Evolutionary conservation across 2,797 vertebrate species (phyloP), one percentile per base, ranked within the genome.

Genomic region (Eulemur rubriventer): DNA sequence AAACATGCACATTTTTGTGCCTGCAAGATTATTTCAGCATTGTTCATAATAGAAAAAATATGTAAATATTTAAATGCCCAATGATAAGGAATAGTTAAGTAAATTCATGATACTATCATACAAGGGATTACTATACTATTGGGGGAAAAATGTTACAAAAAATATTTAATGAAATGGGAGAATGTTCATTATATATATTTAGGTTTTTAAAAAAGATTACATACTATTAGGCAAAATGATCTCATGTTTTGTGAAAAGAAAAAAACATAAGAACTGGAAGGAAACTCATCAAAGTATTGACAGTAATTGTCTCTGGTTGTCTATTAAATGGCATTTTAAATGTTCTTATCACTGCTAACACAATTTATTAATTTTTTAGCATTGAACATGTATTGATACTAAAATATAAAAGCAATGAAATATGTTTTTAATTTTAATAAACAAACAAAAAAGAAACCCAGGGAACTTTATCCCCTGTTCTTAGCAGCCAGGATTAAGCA

Each of bases 321-420:
- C 28, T 41, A 46, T 11, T 91, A 95, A 84, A 73, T n/a, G 4
- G 50, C 22, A 75, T 84, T 35, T 91, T 75, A 73, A 69, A n/a
- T 85, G 70, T 88, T 82, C 38, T 81, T 59, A 17, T 96, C 57
- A 80, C 35, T 43, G 30, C 10, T 91, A 80, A 91, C 16, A 91
- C 12, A 61, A 75, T 55, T 92, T 55, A 75, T 30, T 76, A 80
- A 59, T 94, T 94, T 94, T 92, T 87, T 50, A 92, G 28, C 63
- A 93, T 50, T 52, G 18, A 95, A 81, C 24, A 61, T 81, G 16
- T 85, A 82, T n/a, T 87, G 57, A 78, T 61, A 75, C 13, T 52
- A 38, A 55, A 75, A 79, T 69, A 43, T 28, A 80, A 79, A 93
- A 92, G 7, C 30, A 67, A 73, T 55, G 91, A 73, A 48, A 65